Evolutionary conservation across 2,797 vertebrate genomes (phyloP).

Genomic region (Leucoraja ocellata): DNA sequence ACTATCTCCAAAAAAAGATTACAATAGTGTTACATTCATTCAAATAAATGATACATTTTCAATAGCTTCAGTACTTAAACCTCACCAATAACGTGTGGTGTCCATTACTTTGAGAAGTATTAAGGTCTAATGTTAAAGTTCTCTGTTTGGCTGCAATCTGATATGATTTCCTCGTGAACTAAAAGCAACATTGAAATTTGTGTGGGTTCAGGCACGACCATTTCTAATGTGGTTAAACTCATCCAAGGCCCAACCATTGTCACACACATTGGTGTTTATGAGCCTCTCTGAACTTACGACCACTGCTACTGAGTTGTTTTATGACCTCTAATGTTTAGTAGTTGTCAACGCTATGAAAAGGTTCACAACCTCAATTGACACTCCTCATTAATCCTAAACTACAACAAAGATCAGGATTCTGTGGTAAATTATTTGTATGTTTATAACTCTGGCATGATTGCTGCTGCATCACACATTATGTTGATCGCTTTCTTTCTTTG

Average conservation of each 20-base stretch:
- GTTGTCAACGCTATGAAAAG: constrained; percentile 30
- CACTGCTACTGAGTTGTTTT: constrained; percentile 31
- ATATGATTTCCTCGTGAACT: background rate
- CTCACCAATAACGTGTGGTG: background rate
- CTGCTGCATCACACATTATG: background rate
- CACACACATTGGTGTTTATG: constrained; percentile 18
- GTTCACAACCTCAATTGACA: constrained; percentile 37
- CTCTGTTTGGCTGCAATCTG: background rate
- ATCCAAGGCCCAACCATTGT: constrained; percentile 8
- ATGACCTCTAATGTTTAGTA: constrained; percentile 32
- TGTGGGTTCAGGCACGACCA: background rate
- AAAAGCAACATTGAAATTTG: background rate
- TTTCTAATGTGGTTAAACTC: constrained; percentile 26
- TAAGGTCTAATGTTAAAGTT: background rate
- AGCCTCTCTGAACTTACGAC: constrained; percentile 20
- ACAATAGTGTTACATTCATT: background rate
- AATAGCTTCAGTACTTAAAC: background rate
- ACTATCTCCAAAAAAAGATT: background rate
- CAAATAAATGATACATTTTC: background rate
- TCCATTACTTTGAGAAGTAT: background rate
- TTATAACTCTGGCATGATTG: background rate
- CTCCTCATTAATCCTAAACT: constrained; percentile 31
- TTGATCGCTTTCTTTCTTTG: background rate
- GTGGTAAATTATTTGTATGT: background rate
- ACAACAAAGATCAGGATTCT: constrained; percentile 15